These are phyloP conservation scores for Rostratula benghalensis DNA, from an alignment of 2,113 vertebrate species.

Conservation along the genomic window DNA sequence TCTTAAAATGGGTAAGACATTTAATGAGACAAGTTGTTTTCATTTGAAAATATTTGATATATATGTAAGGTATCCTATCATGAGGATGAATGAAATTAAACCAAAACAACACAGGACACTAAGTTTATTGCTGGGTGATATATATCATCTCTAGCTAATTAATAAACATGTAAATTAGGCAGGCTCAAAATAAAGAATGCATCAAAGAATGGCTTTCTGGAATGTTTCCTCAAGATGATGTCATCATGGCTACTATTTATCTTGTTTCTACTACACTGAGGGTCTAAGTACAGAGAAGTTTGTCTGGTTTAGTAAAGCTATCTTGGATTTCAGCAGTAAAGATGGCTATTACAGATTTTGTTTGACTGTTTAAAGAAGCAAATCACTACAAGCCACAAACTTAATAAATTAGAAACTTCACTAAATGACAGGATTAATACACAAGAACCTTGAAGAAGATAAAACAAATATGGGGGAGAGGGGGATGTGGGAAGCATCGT, in stretches of 20 bases:
- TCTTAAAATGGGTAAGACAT: background rate
- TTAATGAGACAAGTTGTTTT: background rate
- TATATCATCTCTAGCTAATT: constrained; percentile 29
- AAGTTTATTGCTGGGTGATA: background rate
- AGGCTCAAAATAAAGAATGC: background rate
- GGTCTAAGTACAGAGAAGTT: background rate
- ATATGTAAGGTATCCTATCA: background rate
- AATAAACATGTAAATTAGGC: background rate
- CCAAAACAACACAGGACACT: background rate
- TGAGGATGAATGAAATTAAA: constrained; percentile 30
- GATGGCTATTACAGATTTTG: background rate
- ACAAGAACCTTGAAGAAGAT: background rate
- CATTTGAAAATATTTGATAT: background rate
- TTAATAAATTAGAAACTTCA: background rate
- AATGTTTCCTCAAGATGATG: background rate
- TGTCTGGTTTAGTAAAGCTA: background rate
- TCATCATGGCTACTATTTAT: background rate
- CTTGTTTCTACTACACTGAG: background rate
- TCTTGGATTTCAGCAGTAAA: background rate
- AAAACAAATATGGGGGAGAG: background rate
- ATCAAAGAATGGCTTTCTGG: background rate
- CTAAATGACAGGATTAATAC: background rate
- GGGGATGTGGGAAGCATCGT: background rate
- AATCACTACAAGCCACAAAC: background rate
- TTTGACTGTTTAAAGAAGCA: background rate